These are phyloP conservation scores for Lepus townsendii DNA, from an alignment of 2,797 vertebrate species.

Conservation along the genomic window DNA sequence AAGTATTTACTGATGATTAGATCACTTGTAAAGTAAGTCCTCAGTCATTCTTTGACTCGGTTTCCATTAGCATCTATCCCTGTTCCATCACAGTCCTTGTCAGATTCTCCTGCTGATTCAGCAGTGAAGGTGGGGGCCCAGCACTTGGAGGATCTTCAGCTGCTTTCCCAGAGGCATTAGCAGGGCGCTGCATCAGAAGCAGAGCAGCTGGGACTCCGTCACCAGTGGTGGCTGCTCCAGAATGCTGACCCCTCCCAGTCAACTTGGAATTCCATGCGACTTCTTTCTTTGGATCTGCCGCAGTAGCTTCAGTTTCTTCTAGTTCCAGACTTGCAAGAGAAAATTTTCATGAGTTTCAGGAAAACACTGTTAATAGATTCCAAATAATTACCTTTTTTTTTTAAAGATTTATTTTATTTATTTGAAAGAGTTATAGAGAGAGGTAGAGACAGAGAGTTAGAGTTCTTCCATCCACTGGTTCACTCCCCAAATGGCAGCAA, in stretches of 20 bases:
- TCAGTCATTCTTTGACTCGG: background rate
- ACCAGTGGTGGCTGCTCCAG: no score
- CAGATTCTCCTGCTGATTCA: constrained; percentile 28
- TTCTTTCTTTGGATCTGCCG: background rate
- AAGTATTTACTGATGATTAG: constrained; percentile 6
- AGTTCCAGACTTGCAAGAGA: background rate
- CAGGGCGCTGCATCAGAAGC: no score
- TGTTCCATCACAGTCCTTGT: background rate
- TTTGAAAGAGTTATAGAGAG: no score
- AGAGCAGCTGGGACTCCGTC: no score
- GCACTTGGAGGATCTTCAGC: no score
- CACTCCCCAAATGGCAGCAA: no score
- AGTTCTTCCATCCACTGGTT: no score
- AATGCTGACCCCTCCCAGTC: background rate
- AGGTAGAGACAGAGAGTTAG: no score
- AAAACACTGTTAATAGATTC: constrained; percentile 43
- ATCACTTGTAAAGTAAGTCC: background rate
- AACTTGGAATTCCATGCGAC: constrained; percentile 4
- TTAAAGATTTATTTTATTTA: no score
- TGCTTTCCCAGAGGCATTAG: no score
- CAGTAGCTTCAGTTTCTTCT: background rate
- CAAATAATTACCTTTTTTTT: background rate
- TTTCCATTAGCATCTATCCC: constrained; percentile 6
- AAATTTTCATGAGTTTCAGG: background rate
- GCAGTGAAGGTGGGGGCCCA: background rate